Percentiles rank a stretch among this genome's conserved stretches.
Conservation (phyloP, 2,888 invertebrate species). For the Myopa tessellatipennis region DNA sequence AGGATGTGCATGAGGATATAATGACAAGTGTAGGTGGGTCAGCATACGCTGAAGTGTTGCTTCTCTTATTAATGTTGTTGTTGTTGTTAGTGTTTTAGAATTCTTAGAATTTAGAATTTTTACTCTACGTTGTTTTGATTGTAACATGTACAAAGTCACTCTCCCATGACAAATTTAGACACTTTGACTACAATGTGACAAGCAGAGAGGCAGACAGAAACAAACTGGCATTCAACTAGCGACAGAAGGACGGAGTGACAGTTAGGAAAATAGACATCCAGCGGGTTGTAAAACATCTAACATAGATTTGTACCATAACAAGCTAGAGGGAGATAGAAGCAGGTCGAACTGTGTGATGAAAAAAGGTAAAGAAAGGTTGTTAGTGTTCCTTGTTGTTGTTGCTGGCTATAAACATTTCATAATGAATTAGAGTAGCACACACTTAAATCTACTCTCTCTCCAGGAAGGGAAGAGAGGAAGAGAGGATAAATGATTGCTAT, state of each 20-base stretch:
- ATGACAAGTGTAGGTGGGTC: conserved; percentile 36
- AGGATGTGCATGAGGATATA: conserved; percentile 18
- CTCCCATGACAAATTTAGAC: conserved; percentile 32
- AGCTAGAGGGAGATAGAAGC: too few relatives aligned
- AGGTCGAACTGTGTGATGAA: too few relatives aligned
- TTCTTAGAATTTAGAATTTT: too few relatives aligned
- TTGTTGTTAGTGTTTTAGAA: not conserved
- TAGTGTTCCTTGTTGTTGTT: too few relatives aligned
- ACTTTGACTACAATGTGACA: conserved; percentile 28
- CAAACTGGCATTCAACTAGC: not conserved
- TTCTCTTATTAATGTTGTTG: conserved; percentile 12
- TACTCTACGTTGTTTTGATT: not conserved
- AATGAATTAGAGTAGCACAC: too few relatives aligned
- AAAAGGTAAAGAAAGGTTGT: too few relatives aligned
- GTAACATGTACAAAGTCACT: conserved; percentile 17
- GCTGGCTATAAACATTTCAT: too few relatives aligned
- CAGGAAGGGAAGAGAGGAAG: too few relatives aligned
- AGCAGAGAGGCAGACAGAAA: not conserved
- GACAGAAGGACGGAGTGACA: not conserved
- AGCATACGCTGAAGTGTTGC: conserved; percentile 33
- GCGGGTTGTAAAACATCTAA: not conserved
- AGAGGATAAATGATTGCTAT: too few relatives aligned
- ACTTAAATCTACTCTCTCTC: too few relatives aligned
- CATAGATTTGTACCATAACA: not conserved
- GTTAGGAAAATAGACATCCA: not conserved